These are phyloP conservation scores for Apeltes quadracus DNA, from an alignment of 2,113 vertebrate species.

Conservation along the genomic window DNA sequence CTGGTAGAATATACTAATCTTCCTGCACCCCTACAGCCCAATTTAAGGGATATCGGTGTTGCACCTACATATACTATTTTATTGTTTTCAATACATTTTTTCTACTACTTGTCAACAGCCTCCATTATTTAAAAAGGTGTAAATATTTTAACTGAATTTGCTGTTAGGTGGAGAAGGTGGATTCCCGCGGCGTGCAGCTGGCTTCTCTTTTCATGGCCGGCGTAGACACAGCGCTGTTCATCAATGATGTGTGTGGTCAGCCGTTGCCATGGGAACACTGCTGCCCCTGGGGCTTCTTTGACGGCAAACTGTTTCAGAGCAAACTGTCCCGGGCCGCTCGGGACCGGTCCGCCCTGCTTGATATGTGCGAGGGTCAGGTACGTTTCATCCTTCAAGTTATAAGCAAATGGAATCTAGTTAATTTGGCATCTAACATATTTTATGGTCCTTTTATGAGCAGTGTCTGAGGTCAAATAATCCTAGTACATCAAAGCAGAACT, in stretches of 20 bases:
- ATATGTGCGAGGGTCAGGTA: slow-evolving; percentile 94
- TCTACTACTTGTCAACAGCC: background rate
- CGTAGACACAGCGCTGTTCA: slow-evolving; percentile 90
- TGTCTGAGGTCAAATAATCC: background rate
- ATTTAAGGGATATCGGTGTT: background rate
- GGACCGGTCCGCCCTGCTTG: slow-evolving; percentile 86
- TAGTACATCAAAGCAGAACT: background rate
- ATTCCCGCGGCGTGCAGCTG: slow-evolving; percentile 89
- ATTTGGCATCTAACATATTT: background rate
- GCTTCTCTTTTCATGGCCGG: slow-evolving; percentile 93
- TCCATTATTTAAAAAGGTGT: background rate
- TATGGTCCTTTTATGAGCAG: too few relatives aligned
- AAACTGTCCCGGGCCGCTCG: slow-evolving; percentile 87
- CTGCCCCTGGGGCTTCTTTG: slow-evolving; percentile 95
- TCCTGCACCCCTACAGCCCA: background rate
- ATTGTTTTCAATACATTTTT: background rate
- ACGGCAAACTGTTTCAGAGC: slow-evolving; percentile 95
- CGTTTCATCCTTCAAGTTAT: background rate
- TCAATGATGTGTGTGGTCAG: slow-evolving; percentile 92
- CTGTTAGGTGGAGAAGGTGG: slow-evolving; percentile 90
- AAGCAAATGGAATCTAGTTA: background rate
- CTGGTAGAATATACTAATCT: background rate
- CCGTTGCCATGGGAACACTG: slow-evolving; percentile 94
- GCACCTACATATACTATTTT: background rate
- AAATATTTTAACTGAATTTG: background rate